Evolutionary conservation across 2,113 vertebrate genomes (phyloP).

Genomic region (Platycercus adscitus): DNA sequence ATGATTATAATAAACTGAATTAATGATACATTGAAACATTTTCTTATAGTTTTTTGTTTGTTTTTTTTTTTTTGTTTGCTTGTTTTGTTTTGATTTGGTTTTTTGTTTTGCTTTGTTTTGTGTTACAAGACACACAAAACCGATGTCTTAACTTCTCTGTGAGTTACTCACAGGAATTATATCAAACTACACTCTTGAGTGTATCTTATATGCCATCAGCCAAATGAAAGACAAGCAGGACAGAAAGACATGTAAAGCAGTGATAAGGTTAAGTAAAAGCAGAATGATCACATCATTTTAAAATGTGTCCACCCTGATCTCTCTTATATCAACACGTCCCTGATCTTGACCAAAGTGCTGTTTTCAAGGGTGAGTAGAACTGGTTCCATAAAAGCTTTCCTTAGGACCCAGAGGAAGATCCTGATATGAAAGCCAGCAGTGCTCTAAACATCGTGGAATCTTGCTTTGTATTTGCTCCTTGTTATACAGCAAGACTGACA

Average conservation of each 20-base stretch:
- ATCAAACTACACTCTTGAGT: not conserved
- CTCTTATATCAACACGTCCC: not conserved
- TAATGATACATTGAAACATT: constrained; percentile 39
- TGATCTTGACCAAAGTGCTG: not conserved
- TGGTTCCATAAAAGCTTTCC: not conserved
- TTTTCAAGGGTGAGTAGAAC: not conserved
- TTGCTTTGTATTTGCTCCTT: not conserved
- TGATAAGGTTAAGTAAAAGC: not conserved
- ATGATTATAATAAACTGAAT: constrained; percentile 50
- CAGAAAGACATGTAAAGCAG: not conserved
- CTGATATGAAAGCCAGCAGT: not conserved
- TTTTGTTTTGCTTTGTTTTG: not conserved
- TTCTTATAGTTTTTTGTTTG: not conserved
- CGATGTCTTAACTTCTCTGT: not conserved
- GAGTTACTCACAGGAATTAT: not conserved
- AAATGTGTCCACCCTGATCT: not conserved
- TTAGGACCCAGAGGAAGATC: not conserved
- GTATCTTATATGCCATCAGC: not conserved
- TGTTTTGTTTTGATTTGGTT: no score
- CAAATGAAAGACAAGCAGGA: not conserved
- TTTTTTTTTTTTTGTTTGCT: not conserved
- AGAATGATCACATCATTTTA: not conserved
- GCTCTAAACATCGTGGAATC: not conserved
- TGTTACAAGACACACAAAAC: not conserved
- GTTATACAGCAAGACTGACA: not conserved